A percentile compares a stretch with the other conserved stretches of the same genome.
These are phyloP conservation scores for Amphiprion ocellaris DNA, from an alignment of 2,113 vertebrate species.

Conservation along the genomic window DNA sequence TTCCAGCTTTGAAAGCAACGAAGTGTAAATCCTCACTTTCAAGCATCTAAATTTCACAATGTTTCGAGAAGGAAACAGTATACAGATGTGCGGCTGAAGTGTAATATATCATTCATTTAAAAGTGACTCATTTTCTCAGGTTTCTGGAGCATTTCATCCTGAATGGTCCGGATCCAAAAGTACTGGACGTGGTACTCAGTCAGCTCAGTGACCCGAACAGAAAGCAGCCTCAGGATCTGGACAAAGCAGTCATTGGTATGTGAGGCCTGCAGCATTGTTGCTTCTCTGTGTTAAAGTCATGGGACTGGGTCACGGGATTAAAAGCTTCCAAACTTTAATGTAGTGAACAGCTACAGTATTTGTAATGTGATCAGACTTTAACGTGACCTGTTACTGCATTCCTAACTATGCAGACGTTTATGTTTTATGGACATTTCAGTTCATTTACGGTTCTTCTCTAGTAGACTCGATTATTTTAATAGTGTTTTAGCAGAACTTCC, in stretches of 20 bases:
- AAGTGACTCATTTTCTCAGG: slow-evolving; percentile 52
- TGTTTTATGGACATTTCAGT: no score
- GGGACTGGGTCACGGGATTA: slow-evolving; percentile 19
- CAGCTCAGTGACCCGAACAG: slow-evolving; percentile 79
- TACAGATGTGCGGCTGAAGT: no score
- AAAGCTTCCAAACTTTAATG: background rate
- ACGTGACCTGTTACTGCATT: no score
- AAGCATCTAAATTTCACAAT: no score
- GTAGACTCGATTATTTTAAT: no score
- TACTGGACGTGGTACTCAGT: slow-evolving; percentile 67
- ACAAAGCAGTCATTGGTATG: slow-evolving; percentile 78
- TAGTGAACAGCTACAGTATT: background rate
- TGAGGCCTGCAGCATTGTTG: slow-evolving; percentile 31
- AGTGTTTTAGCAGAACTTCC: no score
- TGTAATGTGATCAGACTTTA: no score
- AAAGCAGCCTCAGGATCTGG: slow-evolving; percentile 81
- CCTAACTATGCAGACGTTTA: background rate
- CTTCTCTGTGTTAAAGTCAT: slow-evolving; percentile 26
- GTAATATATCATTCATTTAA: background rate
- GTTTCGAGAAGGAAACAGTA: no score
- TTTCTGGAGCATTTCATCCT: slow-evolving; percentile 84
- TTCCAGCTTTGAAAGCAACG: no score
- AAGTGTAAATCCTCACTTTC: no score
- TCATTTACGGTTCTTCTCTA: no score
- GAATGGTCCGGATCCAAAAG: slow-evolving; percentile 80